phyloP scores from a whole-genome alignment of 2,888 invertebrate species.

The Atethmia centrago region DNA sequence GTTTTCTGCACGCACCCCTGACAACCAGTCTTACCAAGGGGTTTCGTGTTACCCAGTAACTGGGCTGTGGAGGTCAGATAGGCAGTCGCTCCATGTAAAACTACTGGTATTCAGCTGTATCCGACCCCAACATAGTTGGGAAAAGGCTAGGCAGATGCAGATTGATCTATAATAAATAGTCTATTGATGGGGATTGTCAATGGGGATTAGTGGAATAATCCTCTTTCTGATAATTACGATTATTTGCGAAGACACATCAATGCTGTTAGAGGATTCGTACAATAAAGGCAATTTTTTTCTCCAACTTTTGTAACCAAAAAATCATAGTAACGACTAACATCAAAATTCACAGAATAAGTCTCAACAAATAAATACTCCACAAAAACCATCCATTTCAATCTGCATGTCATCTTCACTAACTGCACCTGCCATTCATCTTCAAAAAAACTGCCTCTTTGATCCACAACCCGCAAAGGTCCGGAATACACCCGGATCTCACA shows the following conservation, averaged over 20 bases:
- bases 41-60: no score
- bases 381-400: not conserved
- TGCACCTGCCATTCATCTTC: slow-evolving; percentile 13
- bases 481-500: slow-evolving; percentile 35
- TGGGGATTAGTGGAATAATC: no score
- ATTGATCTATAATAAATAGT: no score
- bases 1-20: no score
- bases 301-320: not conserved
- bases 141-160: no score
- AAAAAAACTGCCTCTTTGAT: slow-evolving; percentile 4
- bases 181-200: no score
- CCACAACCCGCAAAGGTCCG: slow-evolving; percentile 34
- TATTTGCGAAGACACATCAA: not conserved
- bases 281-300: not conserved
- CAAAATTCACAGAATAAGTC: slow-evolving; percentile 1
- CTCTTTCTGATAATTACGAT: not conserved
- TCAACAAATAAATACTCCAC: not conserved
- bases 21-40: no score
- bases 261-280: not conserved
- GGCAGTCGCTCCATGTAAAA: no score
- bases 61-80: no score
- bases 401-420: slow-evolving; percentile 25
- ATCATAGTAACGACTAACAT: not conserved
- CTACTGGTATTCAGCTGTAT: no score
- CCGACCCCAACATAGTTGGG: no score